Conservation (phyloP, 2,888 invertebrate genomes). For the Tachina lurida region DNA sequence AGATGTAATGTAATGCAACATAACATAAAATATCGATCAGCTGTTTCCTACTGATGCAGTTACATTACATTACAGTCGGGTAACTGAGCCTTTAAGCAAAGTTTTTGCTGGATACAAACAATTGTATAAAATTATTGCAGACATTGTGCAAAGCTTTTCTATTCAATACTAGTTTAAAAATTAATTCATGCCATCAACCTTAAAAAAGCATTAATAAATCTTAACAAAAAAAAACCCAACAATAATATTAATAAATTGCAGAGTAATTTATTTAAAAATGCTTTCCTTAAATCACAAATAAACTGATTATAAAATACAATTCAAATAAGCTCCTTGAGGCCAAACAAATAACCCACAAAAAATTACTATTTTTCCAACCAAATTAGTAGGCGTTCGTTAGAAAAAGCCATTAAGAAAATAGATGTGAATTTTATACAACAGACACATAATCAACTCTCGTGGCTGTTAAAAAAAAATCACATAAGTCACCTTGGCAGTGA, state of each 20-base stretch:
- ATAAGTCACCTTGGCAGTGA: constrained; percentile 71
- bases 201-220: constrained; percentile 10
- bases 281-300: constrained; percentile 26
- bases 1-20: too few species aligned
- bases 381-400: constrained; percentile 62
- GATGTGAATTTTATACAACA: constrained; percentile 42
- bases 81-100: too few species aligned
- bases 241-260: background rate
- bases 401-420: constrained; percentile 54
- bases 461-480: constrained; percentile 26
- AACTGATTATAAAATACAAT: constrained; percentile 36
- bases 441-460: constrained; percentile 46
- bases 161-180: background rate
- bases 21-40: too few species aligned
- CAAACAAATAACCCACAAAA: constrained; percentile 34
- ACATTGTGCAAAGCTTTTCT: background rate
- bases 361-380: constrained; percentile 29
- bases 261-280: background rate
- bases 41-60: too few species aligned
- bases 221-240: background rate
- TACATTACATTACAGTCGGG: too few species aligned
- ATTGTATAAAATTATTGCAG: too few species aligned
- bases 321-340: constrained; percentile 47
- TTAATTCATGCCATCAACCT: background rate
- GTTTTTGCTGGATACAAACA: too few species aligned